Base-by-base conservation (phyloP, 2,797 vertebrate species). In the Lophius americanus region DNA sequence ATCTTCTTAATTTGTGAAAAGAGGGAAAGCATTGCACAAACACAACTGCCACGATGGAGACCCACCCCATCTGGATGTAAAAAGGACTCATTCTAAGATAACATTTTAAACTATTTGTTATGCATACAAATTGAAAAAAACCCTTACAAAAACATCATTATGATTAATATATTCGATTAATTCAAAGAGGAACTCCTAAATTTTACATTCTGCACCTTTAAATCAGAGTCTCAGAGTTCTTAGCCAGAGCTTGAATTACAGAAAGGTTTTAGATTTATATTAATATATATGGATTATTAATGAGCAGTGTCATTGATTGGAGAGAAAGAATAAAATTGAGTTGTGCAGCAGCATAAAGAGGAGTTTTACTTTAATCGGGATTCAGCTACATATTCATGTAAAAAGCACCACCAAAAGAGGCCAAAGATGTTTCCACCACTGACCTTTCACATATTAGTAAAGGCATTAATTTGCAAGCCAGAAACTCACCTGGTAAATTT, bases 231-330 rank as follows among this genome's bases (percentile, higher is more conserved):
- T 37, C 4, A 43, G 12, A 60, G 23, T 23, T 36, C 36, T 43
- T 62, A 42, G 33, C 32, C 48, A 37, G n/a, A 57, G 70, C 12
- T 68, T 39, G 38, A 46, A 46, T 14, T 49, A 33, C 9, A 43
- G 51, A 11, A 54, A 9, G 2, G 4, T 56, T 68, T 56, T 9
- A 66, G n/a, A 64, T 47, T 23, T 53, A 41, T 3, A 47, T 23
- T 51, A 57, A 56, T 50, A 67, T 62, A 12, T 2, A 54, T 47
- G 37, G 50, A 60, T 75, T 64, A 73, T 75, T 66, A 63, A 51
- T 50, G 13, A 70, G 54, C 60, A 13, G 56, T 6, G 5, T 7
- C 60, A 38, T 0, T 56, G 53, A 68, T 78, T 68, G 63, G 35
- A 13, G 23, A 32, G 6, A 47, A 14, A 11, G 49, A 77, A 2